Conservation (phyloP, 2,888 invertebrate species). For the Nematopogon swammerdamellus region DNA sequence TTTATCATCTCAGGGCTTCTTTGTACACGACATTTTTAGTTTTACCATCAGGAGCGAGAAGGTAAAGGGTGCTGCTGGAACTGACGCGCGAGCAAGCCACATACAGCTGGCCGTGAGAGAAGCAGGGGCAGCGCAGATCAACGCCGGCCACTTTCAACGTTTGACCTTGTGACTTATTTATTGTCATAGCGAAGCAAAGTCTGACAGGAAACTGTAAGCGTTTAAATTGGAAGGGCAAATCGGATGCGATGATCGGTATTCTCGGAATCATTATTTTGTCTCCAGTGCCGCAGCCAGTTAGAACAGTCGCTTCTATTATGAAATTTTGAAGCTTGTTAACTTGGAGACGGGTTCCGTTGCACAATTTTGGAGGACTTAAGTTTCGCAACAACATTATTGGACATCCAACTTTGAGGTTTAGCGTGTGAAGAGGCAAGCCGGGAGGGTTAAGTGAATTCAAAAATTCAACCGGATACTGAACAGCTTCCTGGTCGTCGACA, state of each 20-base stretch:
- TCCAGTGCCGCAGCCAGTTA: neutral
- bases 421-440: too few relatives aligned
- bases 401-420: too few relatives aligned
- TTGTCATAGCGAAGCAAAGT: constrained; percentile 13
- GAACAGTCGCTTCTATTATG: neutral
- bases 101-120: neutral
- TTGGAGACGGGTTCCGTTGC: neutral
- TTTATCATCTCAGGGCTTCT: too few relatives aligned
- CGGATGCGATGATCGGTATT: constrained; percentile 13
- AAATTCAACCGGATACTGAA: too few relatives aligned
- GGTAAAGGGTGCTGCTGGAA: neutral
- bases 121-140: neutral
- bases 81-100: neutral
- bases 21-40: too few relatives aligned
- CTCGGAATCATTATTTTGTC: constrained; percentile 3
- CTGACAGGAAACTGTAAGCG: constrained; percentile 13
- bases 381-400: too few relatives aligned
- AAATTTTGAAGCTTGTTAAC: neutral
- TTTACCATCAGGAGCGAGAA: neutral
- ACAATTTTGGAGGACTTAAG: neutral
- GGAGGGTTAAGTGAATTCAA: too few relatives aligned
- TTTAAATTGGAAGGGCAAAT: constrained; percentile 11
- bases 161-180: constrained; percentile 3
- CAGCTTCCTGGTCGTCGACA: too few relatives aligned
- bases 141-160: neutral